These are phyloP conservation scores for Geodia barretti DNA, from an alignment of 37 sponge, comb jelly and placozoan genomes.

Conservation along the genomic window DNA sequence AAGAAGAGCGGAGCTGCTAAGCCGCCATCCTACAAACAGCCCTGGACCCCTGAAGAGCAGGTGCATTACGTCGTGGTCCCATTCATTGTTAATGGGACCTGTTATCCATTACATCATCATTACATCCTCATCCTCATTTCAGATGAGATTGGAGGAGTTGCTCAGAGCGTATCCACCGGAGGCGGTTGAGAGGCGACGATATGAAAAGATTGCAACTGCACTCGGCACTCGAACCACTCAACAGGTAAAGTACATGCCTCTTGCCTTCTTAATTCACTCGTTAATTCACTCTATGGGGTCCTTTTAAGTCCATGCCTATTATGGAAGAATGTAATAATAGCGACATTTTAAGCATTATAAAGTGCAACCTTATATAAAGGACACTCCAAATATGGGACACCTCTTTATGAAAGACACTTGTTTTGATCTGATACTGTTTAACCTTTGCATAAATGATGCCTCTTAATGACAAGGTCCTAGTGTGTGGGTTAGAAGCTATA, in stretches of 20 bases:
- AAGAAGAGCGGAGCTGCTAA: too few species aligned
- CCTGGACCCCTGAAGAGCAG: slow-evolving; percentile 89
- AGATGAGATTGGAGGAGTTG: slow-evolving; percentile 82
- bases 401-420: too few species aligned
- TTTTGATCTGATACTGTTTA: too few species aligned
- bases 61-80: slow-evolving; percentile 7
- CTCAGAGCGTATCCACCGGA: slow-evolving; percentile 77
- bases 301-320: too few species aligned
- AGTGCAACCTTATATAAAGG: too few species aligned
- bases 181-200: slow-evolving; percentile 69
- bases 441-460: too few species aligned
- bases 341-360: too few species aligned
- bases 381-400: too few species aligned
- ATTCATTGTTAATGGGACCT: not conserved
- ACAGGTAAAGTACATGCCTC: slow-evolving; percentile 49
- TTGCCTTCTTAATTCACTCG: not conserved
- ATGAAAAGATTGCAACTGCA: slow-evolving; percentile 84
- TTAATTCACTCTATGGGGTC: too few species aligned
- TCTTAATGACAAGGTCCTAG: too few species aligned
- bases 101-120: not conserved
- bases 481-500: too few species aligned
- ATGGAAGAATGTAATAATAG: too few species aligned
- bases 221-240: slow-evolving; percentile 78
- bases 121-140: not conserved
- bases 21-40: slow-evolving; percentile 56